phyloP scores from a whole-genome alignment of 2,797 vertebrate species.

The Myripristis jacobus region DNA sequence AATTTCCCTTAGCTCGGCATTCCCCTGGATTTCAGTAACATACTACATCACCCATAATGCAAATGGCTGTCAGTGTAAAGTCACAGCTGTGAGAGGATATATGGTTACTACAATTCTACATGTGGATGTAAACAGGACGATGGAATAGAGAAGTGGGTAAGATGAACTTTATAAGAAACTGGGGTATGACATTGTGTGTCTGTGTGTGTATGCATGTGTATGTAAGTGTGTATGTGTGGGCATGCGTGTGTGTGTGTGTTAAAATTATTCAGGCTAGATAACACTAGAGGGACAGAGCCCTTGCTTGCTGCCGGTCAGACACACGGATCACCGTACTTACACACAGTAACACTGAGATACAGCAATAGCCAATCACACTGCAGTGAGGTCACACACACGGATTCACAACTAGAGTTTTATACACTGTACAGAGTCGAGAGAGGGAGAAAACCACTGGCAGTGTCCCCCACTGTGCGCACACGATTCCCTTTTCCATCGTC shows the following conservation, averaged over 20 bases:
- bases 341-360: slow-evolving; percentile 68
- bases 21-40: slow-evolving; percentile 39
- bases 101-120: slow-evolving; percentile 46
- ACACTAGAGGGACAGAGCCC: slow-evolving; percentile 27
- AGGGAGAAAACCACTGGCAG: slow-evolving; percentile 56
- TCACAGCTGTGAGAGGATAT: slow-evolving; percentile 35
- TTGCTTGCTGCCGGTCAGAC: slow-evolving; percentile 50
- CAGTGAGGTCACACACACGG: slow-evolving; percentile 64
- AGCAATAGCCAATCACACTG: slow-evolving; percentile 65
- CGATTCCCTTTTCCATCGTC: slow-evolving; percentile 53
- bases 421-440: slow-evolving; percentile 72
- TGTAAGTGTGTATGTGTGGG: slow-evolving; percentile 30
- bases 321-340: slow-evolving; percentile 61
- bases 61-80: slow-evolving; percentile 45
- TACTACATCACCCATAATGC: slow-evolving; percentile 67
- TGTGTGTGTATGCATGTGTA: slow-evolving; percentile 20
- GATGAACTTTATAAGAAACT: slow-evolving; percentile 28
- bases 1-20: slow-evolving; percentile 9
- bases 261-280: slow-evolving; percentile 55
- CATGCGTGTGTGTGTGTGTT: slow-evolving; percentile 32
- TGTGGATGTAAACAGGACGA: slow-evolving; percentile 49
- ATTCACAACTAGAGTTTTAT: slow-evolving; percentile 64
- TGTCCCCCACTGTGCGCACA: slow-evolving; percentile 31
- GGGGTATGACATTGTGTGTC: slow-evolving; percentile 20
- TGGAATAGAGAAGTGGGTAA: slow-evolving; percentile 15